Evolutionary conservation across 1,140 invertebrate genomes (phyloP).

Genomic region (Palaemon carinicauda): DNA sequence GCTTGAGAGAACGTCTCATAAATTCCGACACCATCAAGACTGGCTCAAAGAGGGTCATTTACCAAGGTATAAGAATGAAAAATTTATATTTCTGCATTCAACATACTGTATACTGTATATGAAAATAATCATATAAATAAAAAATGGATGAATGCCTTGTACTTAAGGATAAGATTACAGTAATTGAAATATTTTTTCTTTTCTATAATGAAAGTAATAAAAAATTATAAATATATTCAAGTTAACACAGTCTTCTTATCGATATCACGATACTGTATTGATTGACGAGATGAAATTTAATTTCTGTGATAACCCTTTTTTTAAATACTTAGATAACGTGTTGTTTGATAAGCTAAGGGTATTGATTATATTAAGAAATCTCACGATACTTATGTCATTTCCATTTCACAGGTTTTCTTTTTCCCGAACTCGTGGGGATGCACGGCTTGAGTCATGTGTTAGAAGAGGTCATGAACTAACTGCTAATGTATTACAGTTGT

Average conservation of each 20-base stretch:
- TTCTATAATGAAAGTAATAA: not conserved
- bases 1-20: conserved; percentile 74
- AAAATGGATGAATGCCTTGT: too few species aligned
- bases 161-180: too few species aligned
- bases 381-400: not conserved
- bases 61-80: conserved; percentile 65
- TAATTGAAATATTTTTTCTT: not conserved
- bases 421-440: conserved; percentile 62
- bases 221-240: too few species aligned
- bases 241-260: too few species aligned
- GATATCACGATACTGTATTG: too few species aligned
- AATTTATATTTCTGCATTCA: conserved; percentile 33
- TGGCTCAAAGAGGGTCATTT: conserved; percentile 85
- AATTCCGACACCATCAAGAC: conserved; percentile 85
- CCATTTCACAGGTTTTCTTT: conserved; percentile 63
- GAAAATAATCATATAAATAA: too few species aligned
- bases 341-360: not conserved
- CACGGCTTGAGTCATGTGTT: conserved; percentile 32
- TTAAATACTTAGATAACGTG: too few species aligned
- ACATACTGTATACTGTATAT: too few species aligned
- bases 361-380: not conserved
- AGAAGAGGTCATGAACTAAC: conserved; percentile 72
- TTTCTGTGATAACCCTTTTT: not conserved
- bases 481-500: conserved; percentile 74
- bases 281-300: not conserved